Percentiles rank a stretch among this genome's conserved stretches.
These are phyloP conservation scores for Leptopilina syphax DNA, from an alignment of 2,888 invertebrate genomes.

Conservation along the genomic window DNA sequence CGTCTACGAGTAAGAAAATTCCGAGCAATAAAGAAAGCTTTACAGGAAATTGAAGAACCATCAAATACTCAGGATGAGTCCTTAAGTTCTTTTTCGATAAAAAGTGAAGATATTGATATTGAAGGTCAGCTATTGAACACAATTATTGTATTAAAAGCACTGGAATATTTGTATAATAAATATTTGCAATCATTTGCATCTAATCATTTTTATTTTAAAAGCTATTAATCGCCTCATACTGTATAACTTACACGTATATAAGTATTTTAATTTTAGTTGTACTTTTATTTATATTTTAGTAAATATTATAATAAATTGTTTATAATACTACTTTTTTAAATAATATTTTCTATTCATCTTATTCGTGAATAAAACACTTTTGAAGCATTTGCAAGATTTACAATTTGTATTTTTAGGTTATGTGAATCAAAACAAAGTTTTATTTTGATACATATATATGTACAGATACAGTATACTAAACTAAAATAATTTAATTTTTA, in stretches of 20 bases:
- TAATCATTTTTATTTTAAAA: no score
- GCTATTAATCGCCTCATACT: no score
- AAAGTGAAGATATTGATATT: not conserved
- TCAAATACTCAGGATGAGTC: not conserved
- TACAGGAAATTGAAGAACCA: conserved; percentile 7
- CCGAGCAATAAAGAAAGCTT: conserved; percentile 10
- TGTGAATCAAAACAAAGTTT: conserved; percentile 4
- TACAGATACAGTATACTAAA: not conserved
- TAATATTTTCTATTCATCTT: no score
- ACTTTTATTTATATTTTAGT: no score
- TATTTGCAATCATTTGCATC: no score
- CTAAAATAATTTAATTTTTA: not conserved
- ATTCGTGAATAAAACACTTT: no score
- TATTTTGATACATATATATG: not conserved
- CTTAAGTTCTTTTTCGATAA: not conserved
- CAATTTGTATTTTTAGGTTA: not conserved
- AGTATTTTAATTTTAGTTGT: no score
- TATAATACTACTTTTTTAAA: no score
- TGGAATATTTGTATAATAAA: not conserved
- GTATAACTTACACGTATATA: no score
- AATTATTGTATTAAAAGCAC: not conserved
- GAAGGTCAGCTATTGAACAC: not conserved
- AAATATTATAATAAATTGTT: no score
- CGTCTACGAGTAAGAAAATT: not conserved
- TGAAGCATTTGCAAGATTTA: no score